phyloP scores from a whole-genome alignment of 2,888 invertebrate species.

The Lagria hirta region DNA sequence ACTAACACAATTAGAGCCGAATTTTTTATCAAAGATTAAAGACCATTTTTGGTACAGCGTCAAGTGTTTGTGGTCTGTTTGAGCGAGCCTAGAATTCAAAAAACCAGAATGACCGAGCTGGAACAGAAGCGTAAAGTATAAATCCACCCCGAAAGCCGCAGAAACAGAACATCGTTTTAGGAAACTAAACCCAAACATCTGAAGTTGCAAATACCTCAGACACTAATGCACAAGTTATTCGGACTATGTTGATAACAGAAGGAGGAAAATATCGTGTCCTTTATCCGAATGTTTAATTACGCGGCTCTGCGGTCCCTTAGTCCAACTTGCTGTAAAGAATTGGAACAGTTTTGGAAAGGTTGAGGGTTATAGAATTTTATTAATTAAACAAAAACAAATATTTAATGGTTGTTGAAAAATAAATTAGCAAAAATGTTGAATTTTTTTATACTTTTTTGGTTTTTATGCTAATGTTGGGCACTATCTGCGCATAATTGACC shows the following conservation, averaged over 20 bases:
- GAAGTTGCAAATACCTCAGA: conserved; percentile 23
- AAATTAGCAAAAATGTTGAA: no score
- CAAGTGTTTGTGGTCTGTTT: conserved; percentile 18
- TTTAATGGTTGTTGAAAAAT: no score
- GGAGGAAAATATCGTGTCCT: conserved; percentile 19
- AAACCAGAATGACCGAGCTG: conserved; percentile 17
- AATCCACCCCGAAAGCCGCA: conserved; percentile 24
- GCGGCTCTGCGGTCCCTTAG: conserved; percentile 20
- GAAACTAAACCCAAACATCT: conserved; percentile 23
- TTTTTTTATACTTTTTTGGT: no score
- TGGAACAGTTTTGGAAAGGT: no score
- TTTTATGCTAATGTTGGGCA: no score
- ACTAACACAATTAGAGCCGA: no score
- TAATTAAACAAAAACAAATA: no score
- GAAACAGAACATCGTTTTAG: conserved; percentile 24
- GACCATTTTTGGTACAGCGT: conserved; percentile 12
- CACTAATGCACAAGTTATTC: conserved; percentile 25
- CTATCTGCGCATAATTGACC: no score
- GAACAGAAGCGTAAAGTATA: conserved; percentile 18
- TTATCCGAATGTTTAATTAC: conserved; percentile 23
- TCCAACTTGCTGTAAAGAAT: no score
- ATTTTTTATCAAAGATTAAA: no score
- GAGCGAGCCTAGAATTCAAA: conserved; percentile 12
- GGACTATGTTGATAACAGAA: conserved; percentile 23
- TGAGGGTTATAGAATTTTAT: no score